Evolutionary conservation across 2,888 invertebrate genomes (phyloP), one percentile per base, ranked within the genome.

Genomic region (Alcis repandata): DNA sequence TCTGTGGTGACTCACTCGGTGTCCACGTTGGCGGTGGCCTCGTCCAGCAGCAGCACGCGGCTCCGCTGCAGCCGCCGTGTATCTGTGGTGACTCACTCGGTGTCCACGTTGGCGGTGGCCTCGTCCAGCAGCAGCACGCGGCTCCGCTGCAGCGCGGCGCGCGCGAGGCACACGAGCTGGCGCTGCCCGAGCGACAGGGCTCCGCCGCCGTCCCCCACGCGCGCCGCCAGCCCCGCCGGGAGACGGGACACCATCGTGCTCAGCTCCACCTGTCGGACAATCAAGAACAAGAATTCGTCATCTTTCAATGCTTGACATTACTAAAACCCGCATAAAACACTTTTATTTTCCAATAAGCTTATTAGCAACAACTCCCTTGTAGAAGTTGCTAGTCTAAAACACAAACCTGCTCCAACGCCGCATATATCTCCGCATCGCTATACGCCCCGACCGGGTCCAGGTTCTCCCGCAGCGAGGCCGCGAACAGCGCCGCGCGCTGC

Each of bases 21-120:
- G n/a, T n/a, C n/a, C n/a, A n/a, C n/a, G n/a, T n/a, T n/a, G n/a
- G n/a, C n/a, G n/a, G n/a, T n/a, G n/a, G n/a, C n/a, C n/a, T 36
- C 36, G 11, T 36, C 27, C 9, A 36, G 36, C 36, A 36, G 27
- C 27, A 27, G 27, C 27, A 27, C 27, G 6, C 3, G 2, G 27
- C 4, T 1, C n/a, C 11, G 40, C 0, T n/a, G n/a, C n/a, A 40
- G 11, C 13, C n/a, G 38, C 4, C n/a, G 13, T 13, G 13, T 1
- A 13, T 3, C 10, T 13, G 20, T 20, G 20, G 22, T 1, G 0
- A 79, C 94, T 94, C 86, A 97, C 96, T 96, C 95, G 20, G 96
- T 96, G 85, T 98, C 98, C 0, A 98, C 97, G 81, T 98, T 98
- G 0, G 98, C 98, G 0, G 98, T 98, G 0, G 98, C 98, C 91